These are phyloP conservation scores for Arctia plantaginis DNA, from an alignment of 2,888 invertebrate species.

Conservation along the genomic window DNA sequence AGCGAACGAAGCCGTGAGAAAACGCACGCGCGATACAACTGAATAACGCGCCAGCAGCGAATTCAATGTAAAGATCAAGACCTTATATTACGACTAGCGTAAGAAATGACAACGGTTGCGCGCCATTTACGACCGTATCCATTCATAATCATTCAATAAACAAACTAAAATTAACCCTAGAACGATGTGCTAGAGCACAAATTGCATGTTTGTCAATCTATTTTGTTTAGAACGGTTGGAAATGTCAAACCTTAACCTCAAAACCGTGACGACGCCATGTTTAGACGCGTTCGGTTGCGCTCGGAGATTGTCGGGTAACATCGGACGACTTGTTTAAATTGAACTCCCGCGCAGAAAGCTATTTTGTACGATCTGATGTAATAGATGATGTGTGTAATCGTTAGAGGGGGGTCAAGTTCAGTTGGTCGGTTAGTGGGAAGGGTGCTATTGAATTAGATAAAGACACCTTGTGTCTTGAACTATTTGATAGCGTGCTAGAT, in stretches of 20 bases:
- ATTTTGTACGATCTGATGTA: conserved; percentile 35
- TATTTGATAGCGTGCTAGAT: conserved; percentile 64
- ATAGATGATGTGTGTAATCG: conserved; percentile 36
- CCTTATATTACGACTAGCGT: conserved; percentile 69
- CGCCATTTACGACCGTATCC: conserved; percentile 65
- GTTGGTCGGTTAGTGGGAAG: conserved; percentile 60
- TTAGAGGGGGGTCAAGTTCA: conserved; percentile 57
- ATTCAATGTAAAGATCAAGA: conserved; percentile 85
- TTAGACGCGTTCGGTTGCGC: conserved; percentile 69
- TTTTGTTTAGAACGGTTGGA: conserved; percentile 74
- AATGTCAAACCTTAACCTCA: conserved; percentile 87
- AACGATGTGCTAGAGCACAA: conserved; percentile 44
- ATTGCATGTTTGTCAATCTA: conserved; percentile 40
- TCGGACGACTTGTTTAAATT: conserved; percentile 62
- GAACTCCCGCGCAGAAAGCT: conserved; percentile 50
- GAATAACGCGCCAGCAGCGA: conserved; percentile 66
- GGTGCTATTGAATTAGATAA: conserved; percentile 76
- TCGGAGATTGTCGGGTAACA: conserved; percentile 67
- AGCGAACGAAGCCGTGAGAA: conserved; percentile 72
- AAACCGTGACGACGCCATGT: conserved; percentile 84
- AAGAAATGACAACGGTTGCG: conserved; percentile 74
- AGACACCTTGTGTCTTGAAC: conserved; percentile 74
- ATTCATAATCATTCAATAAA: conserved; percentile 46
- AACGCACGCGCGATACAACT: conserved; percentile 68
- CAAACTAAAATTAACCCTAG: conserved; percentile 62